phyloP scores from a whole-genome alignment of 2,797 vertebrate species.

The Alcedo quadribrachys region DNA sequence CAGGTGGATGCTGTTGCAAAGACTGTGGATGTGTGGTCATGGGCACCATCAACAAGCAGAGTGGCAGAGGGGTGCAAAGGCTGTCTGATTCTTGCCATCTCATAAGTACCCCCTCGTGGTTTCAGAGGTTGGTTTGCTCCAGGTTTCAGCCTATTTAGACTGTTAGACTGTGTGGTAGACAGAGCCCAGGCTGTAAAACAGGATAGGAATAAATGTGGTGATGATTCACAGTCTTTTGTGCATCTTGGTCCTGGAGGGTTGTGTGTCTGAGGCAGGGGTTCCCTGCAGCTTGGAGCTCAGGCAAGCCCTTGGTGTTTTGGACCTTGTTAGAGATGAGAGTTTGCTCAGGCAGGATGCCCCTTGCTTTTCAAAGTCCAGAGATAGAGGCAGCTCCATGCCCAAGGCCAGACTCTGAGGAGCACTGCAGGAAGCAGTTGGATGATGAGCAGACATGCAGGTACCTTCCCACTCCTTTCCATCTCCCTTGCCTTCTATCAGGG shows the following conservation, averaged over 20 bases:
- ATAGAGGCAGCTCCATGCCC: background rate
- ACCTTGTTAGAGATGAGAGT: background rate
- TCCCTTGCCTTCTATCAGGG: background rate
- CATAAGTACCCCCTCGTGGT: background rate
- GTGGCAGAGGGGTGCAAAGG: background rate
- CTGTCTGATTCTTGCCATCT: background rate
- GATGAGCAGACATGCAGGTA: background rate
- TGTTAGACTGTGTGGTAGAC: background rate
- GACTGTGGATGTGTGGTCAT: accelerated
- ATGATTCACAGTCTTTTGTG: background rate
- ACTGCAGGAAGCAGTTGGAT: background rate
- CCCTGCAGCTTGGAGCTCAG: background rate
- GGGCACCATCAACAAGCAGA: background rate
- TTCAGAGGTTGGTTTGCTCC: background rate
- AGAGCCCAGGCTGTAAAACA: background rate
- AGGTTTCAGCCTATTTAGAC: background rate
- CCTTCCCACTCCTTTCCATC: background rate
- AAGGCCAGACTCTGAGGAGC: background rate
- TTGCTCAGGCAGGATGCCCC: background rate
- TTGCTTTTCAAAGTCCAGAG: background rate
- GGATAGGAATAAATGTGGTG: background rate
- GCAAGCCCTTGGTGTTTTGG: background rate
- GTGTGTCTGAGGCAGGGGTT: background rate
- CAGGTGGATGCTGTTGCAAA: background rate
- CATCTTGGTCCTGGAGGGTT: background rate